These are phyloP conservation scores for Danaus plexippus DNA, from an alignment of 1,140 invertebrate genomes.

Conservation along the genomic window DNA sequence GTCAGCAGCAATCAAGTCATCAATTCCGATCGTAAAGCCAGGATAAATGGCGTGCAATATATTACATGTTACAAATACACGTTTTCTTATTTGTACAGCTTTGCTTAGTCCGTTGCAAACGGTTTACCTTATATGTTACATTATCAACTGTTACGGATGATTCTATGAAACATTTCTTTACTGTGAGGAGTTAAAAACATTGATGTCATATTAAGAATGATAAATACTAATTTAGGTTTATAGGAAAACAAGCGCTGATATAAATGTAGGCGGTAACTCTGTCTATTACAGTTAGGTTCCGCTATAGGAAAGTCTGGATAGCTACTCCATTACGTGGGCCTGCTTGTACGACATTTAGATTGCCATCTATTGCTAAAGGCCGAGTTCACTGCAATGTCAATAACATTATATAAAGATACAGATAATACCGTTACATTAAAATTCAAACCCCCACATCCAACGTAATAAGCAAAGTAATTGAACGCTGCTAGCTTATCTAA, in stretches of 20 bases:
- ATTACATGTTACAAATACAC: too few relatives aligned
- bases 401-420: constrained; percentile 34
- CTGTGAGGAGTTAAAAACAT: too few relatives aligned
- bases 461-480: constrained; percentile 40
- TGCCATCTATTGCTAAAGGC: constrained; percentile 37
- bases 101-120: too few relatives aligned
- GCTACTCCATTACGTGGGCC: constrained; percentile 53
- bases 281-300: constrained; percentile 23
- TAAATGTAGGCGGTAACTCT: constrained; percentile 23
- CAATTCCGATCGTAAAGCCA: background rate
- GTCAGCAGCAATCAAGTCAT: constrained; percentile 35
- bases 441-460: constrained; percentile 31
- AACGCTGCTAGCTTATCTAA: constrained; percentile 27
- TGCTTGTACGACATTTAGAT: constrained; percentile 48
- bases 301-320: constrained; percentile 29
- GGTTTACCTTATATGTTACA: too few relatives aligned
- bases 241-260: constrained; percentile 9
- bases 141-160: too few relatives aligned
- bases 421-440: constrained; percentile 39
- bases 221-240: background rate
- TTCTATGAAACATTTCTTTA: too few relatives aligned
- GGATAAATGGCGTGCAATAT: too few relatives aligned
- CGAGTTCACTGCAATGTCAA: constrained; percentile 33
- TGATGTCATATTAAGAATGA: too few relatives aligned
- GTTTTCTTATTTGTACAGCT: too few relatives aligned